Conservation (phyloP, 2,888 invertebrate genomes). For the Xylophagus ater region DNA sequence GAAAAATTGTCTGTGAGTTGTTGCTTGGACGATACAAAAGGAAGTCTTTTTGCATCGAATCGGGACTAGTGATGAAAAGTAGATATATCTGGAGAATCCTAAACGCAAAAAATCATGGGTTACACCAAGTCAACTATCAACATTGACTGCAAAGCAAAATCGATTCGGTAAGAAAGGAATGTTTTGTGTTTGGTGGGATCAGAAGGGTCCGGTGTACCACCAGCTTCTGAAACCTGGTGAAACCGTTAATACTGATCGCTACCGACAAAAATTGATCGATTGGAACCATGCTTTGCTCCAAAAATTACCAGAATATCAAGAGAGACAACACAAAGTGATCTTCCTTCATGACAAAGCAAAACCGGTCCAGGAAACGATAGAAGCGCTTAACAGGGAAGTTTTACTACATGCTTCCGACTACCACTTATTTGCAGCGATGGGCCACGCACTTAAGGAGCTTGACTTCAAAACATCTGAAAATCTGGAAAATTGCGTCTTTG, state of each 20-base stretch:
- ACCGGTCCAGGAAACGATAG: slow-evolving; percentile 11
- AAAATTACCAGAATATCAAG: slow-evolving; percentile 19
- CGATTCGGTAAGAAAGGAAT: too few species aligned
- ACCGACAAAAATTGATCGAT: slow-evolving; percentile 16
- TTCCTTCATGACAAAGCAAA: slow-evolving; percentile 20
- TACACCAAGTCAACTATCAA: too few species aligned
- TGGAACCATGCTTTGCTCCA: slow-evolving; percentile 12
- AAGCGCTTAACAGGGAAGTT: slow-evolving; percentile 11
- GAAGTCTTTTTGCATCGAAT: too few species aligned
- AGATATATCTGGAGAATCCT: too few species aligned
- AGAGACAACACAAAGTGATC: slow-evolving; percentile 19
- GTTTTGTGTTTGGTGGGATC: slow-evolving; percentile 13
- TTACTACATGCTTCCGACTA: slow-evolving; percentile 15
- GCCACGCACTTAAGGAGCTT: slow-evolving; percentile 13
- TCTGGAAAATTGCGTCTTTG: slow-evolving; percentile 14
- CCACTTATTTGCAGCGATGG: slow-evolving; percentile 14
- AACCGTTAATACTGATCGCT: slow-evolving; percentile 17
- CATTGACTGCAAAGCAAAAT: too few species aligned
- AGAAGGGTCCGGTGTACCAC: slow-evolving; percentile 8
- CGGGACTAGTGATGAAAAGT: too few species aligned
- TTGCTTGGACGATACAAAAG: too few species aligned
- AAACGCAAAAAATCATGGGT: too few species aligned
- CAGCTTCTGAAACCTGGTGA: slow-evolving; percentile 18
- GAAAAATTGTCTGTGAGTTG: too few species aligned
- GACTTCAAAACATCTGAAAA: slow-evolving; percentile 9